Conservation (phyloP, 2,113 vertebrate genomes). For the Crocuta crocuta region DNA sequence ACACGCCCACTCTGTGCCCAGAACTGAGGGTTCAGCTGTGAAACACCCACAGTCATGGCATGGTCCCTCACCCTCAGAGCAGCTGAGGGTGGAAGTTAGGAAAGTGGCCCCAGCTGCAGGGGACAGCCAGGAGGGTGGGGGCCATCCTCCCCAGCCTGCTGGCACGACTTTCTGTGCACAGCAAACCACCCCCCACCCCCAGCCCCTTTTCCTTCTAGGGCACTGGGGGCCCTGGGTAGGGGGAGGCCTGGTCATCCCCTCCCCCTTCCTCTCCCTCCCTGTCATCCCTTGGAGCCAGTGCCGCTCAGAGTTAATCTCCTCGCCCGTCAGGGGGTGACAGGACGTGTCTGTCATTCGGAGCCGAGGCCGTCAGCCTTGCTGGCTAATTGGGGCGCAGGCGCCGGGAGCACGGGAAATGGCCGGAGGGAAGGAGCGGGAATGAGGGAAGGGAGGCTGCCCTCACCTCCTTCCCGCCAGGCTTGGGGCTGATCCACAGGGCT, state of each 20-base stretch:
- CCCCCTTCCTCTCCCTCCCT: constrained; percentile 29
- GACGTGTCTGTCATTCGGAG: constrained; percentile 82
- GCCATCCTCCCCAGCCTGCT: neutral
- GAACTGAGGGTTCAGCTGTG: neutral
- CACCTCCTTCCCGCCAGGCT: constrained; percentile 69
- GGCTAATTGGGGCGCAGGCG: constrained; percentile 81
- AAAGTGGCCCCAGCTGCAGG: neutral
- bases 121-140: neutral
- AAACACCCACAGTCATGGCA: neutral
- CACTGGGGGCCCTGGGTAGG: neutral
- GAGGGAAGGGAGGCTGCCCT: constrained; percentile 79
- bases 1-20: neutral
- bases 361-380: constrained; percentile 72
- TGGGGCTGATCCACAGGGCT: constrained; percentile 84
- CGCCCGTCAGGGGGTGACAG: constrained; percentile 82
- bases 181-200: neutral
- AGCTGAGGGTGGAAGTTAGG: neutral
- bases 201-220: neutral
- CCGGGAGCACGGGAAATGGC: constrained; percentile 81
- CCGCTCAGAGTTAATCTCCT: constrained; percentile 81
- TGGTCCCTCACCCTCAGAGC: neutral
- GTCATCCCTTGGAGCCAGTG: constrained; percentile 20
- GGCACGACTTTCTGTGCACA: neutral
- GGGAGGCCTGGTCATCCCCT: constrained; percentile 55
- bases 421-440: constrained; percentile 84